Conservation (phyloP, 2,888 invertebrate species). For the Schizaphis graminum region DNA sequence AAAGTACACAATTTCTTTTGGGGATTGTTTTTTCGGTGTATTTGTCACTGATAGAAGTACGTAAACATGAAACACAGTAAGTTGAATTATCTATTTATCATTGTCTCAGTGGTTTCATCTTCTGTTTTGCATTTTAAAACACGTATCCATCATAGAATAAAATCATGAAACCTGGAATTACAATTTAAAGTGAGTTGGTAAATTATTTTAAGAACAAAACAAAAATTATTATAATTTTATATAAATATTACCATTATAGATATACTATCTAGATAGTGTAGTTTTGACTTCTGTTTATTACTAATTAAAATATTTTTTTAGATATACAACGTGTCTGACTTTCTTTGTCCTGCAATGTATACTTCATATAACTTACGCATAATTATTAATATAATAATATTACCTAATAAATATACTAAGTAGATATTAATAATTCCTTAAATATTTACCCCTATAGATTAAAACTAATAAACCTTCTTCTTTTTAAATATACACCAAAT, state of each 20-base stretch:
- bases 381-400: too few species aligned
- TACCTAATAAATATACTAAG: too few species aligned
- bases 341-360: background rate
- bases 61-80: conserved; percentile 32
- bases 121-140: background rate
- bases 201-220: background rate
- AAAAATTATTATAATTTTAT: background rate
- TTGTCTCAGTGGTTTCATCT: conserved; percentile 17
- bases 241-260: background rate
- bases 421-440: background rate
- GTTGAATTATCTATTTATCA: conserved; percentile 50
- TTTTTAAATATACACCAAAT: background rate
- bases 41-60: background rate
- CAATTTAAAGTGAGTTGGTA: background rate
- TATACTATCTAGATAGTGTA: background rate
- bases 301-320: background rate
- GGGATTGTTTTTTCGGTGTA: background rate
- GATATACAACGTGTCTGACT: background rate
- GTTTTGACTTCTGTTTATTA: background rate
- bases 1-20: background rate
- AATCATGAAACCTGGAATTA: background rate
- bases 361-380: background rate
- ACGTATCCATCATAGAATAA: background rate
- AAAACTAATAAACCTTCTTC: background rate
- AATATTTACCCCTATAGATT: background rate